Percentiles rank a stretch among this genome's conserved stretches.
Evolutionary conservation across 1,140 invertebrate species (phyloP).

Genomic region (Phymastichus coffea): DNA sequence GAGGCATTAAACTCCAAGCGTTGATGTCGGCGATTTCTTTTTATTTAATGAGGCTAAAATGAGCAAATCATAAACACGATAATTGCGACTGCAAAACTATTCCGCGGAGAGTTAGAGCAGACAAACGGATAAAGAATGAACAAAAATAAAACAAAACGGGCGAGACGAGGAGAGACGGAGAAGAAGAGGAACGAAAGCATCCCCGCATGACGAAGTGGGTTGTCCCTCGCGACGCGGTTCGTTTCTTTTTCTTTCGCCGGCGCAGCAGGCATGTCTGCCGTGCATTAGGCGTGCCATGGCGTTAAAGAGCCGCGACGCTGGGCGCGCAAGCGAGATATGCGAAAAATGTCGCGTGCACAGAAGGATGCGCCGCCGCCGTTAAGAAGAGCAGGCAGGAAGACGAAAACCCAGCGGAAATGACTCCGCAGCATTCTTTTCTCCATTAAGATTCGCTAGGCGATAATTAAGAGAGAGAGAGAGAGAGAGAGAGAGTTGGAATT

Average conservation of each 20-base stretch:
- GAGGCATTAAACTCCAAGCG: no score
- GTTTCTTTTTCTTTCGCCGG: background rate
- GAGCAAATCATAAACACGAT: no score
- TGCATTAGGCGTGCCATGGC: slow-evolving; percentile 9
- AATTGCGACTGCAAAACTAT: no score
- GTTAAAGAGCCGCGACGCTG: slow-evolving; percentile 9
- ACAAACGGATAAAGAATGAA: no score
- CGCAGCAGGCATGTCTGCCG: background rate
- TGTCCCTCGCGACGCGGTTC: no score
- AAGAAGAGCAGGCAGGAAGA: background rate
- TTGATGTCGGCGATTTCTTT: no score
- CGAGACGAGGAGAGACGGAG: background rate
- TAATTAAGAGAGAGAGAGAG: slow-evolving; percentile 16
- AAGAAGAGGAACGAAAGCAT: slow-evolving; percentile 13
- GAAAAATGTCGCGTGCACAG: slow-evolving; percentile 17
- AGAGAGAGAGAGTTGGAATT: slow-evolving; percentile 15
- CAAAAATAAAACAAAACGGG: background rate
- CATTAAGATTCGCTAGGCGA: slow-evolving; percentile 24
- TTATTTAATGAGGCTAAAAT: no score
- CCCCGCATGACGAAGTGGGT: background rate
- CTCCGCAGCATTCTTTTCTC: slow-evolving; percentile 12
- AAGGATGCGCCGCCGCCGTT: slow-evolving; percentile 3
- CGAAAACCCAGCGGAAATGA: slow-evolving; percentile 14
- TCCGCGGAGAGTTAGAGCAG: no score
- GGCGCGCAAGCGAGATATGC: slow-evolving; percentile 7